Percentiles rank a stretch among this genome's conserved stretches.
Conservation (phyloP, 2,113 vertebrate genomes). For the Hemiscyllium ocellatum region DNA sequence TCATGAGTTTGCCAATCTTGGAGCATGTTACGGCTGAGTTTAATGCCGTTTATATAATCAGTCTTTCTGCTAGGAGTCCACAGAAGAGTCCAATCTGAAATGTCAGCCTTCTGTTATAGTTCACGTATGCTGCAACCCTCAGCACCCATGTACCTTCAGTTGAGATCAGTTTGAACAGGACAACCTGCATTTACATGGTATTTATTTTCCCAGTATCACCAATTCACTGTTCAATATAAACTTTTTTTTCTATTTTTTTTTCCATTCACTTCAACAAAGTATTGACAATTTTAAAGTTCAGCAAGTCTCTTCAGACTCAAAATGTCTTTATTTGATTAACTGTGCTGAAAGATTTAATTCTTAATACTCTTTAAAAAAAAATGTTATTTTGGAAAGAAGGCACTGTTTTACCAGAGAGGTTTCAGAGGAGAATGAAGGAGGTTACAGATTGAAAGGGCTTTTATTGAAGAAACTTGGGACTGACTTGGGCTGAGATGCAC, state of each 20-base stretch:
- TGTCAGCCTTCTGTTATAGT: background rate
- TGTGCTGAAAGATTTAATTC: background rate
- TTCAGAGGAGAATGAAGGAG: background rate
- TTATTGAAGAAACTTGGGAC: background rate
- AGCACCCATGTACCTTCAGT: background rate
- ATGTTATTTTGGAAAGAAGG: background rate
- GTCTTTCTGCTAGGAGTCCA: background rate
- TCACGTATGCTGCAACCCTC: background rate
- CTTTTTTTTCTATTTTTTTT: background rate
- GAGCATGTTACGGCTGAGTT: background rate
- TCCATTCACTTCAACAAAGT: background rate
- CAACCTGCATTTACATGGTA: background rate
- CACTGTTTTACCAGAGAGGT: background rate
- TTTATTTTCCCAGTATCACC: background rate
- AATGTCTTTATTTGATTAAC: background rate
- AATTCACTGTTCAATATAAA: background rate
- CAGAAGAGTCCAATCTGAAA: background rate
- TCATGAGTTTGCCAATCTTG: background rate
- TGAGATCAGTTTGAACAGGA: background rate
- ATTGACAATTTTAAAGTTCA: background rate
- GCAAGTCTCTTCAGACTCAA: background rate
- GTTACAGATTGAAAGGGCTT: background rate
- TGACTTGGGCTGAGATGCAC: too few relatives aligned
- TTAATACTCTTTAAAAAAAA: background rate
- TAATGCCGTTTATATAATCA: background rate